Evolutionary conservation across 2,888 invertebrate genomes (phyloP).

Genomic region (Cataglyphis rosenhaueri): DNA sequence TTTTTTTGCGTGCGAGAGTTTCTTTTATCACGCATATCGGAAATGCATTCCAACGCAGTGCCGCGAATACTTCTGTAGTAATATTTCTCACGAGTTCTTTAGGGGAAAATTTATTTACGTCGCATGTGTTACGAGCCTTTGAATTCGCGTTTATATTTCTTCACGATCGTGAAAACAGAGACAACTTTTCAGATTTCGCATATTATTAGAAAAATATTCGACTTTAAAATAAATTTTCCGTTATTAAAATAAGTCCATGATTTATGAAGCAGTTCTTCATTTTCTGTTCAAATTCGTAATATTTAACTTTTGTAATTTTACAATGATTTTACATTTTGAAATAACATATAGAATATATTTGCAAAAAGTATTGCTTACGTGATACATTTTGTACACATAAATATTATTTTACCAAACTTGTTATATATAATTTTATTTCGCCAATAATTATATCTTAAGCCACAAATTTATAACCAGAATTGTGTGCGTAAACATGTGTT

Average conservation of each 20-base stretch:
- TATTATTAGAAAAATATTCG: background rate
- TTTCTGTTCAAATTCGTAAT: background rate
- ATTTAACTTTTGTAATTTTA: background rate
- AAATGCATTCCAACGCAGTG: conserved; percentile 37
- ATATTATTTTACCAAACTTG: background rate
- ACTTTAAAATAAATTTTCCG: background rate
- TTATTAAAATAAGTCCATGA: background rate
- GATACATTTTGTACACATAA: background rate
- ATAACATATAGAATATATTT: background rate
- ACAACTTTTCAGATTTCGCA: background rate
- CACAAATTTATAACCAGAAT: conserved; percentile 17
- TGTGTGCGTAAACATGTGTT: background rate
- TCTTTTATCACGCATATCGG: conserved; percentile 16
- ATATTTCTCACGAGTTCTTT: conserved; percentile 23
- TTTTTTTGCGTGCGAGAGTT: background rate
- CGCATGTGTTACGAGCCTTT: background rate
- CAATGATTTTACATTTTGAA: background rate
- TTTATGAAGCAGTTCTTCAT: background rate
- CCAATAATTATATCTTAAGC: conserved; percentile 7
- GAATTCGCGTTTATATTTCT: background rate
- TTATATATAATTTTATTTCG: background rate
- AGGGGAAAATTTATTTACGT: conserved; percentile 10
- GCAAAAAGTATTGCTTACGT: background rate
- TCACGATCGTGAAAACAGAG: background rate
- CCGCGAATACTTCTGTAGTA: background rate